Evolutionary conservation across 2,888 invertebrate genomes (phyloP).

Genomic region (Ashinkailepas kermadecensis): DNA sequence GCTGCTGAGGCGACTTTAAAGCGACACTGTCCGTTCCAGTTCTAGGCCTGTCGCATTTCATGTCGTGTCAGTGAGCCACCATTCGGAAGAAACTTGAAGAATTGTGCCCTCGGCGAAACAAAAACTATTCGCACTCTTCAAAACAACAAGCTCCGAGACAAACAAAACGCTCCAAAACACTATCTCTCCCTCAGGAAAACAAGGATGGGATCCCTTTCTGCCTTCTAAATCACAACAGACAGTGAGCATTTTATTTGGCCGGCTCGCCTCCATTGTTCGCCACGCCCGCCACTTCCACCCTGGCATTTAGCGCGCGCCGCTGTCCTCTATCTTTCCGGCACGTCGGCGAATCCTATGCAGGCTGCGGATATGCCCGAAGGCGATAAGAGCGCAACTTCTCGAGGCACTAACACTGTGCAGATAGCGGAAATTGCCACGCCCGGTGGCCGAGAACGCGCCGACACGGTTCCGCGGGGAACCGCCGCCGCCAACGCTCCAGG

Average conservation of each 20-base stretch:
- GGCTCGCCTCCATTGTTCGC: not conserved
- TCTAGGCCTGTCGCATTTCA: not conserved
- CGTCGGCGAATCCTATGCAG: not conserved
- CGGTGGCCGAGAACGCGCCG: not conserved
- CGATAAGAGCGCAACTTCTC: constrained; percentile 12
- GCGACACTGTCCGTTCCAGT: too few relatives aligned
- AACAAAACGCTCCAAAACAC: constrained; percentile 11
- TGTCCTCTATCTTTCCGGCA: constrained; percentile 10
- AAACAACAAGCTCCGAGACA: not conserved
- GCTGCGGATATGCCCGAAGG: not conserved
- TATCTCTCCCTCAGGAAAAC: constrained; percentile 18
- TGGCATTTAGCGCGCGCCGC: not conserved
- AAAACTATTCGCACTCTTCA: constrained; percentile 14
- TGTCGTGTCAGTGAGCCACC: not conserved
- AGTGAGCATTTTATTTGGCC: constrained; percentile 16
- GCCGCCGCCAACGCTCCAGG: not conserved
- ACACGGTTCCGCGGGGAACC: too few relatives aligned
- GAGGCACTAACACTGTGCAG: not conserved
- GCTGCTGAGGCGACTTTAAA: too few relatives aligned
- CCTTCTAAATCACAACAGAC: constrained; percentile 14
- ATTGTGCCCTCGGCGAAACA: not conserved
- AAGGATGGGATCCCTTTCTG: not conserved
- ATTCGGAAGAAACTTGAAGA: constrained; percentile 5
- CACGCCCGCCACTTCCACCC: not conserved
- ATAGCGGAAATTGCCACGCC: constrained; percentile 4